Base-by-base conservation (phyloP, 2,797 vertebrate species). In the Bufotes viridis region DNA sequence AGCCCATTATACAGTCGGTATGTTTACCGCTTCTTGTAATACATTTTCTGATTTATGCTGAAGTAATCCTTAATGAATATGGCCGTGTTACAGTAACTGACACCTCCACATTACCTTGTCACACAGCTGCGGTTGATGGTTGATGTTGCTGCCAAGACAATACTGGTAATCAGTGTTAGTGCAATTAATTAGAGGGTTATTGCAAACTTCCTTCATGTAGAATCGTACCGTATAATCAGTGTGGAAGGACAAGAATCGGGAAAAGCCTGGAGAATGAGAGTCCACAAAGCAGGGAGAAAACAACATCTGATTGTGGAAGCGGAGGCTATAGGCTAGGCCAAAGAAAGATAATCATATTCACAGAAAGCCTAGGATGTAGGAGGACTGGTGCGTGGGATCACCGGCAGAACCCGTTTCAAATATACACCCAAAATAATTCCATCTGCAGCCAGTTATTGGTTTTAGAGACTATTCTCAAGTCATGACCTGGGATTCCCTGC, bases 101-200 rank as follows among this genome's bases (percentile, higher is more conserved):
- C 82, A 84, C 55, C 80, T 84, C 51, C 55, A 26, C 53, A 74
- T 74, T 74, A 84, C 82, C 82, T 74, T 58, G 69, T 84, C 67
- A 74, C 26, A 84, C 9, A 49, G 55, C 67, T 51, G 70, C 83
- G 60, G 26, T 11, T 75, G 70, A 84, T 61, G 57, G 34, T 49
- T 84, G n/a, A 26, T 15, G 57, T 18, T 15, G n/a, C 70, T 61
- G 55, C 57, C 70, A 84, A 60, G 70, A 63, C 29, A 61, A 75
- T 76, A 34, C 55, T 63, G 22, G 55, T 76, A 58, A 84, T 63
- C 34, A 74, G 13, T 61, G 34, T 70, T 83, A 29, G 61, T 83
- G 51, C 70, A 69, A 75, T 84, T 84, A 84, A 84, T 76, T 76
- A 42, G 14, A 84, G 57, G 76, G 83, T 84, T 84, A 61, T 49